Evolutionary conservation across 2,888 invertebrate genomes (phyloP), one percentile per base, ranked within the genome.

Genomic region (Thecocarcelia acutangulata): DNA sequence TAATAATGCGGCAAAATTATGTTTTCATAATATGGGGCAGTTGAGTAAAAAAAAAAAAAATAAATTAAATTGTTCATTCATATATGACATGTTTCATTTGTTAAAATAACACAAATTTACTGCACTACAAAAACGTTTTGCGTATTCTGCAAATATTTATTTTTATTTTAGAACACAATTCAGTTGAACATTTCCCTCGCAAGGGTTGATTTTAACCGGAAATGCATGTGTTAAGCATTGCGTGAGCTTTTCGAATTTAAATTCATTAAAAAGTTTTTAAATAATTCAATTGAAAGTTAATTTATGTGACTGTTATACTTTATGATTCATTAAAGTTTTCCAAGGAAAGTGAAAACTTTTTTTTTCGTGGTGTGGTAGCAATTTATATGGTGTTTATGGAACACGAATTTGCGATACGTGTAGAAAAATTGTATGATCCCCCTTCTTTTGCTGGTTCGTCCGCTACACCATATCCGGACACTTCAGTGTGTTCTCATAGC

Each of bases 1-100:
- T 63, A 61, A 24, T 74, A 81, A 74, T 77, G 73, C 73, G 69
- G 64, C 69, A 82, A 74, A 74, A 82, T 82, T 70, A 73, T 66
- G 52, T 40, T 59, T 74, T 74, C 40, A 73, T 72, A 52, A 24
- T 66, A 28, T 33, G 48, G 11, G 24, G n/a, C 48, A 69, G 40
- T 52, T 48, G n/a, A 42, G 37, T 9, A 40, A 12, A 37, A 52
- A 2, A 3, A 48, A 1, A 56, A 63, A 37, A 63, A 15, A 40
- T 52, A 3, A 11, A 37, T 11, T 13, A 58, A 40, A 80, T 44
- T 69, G 42, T 80, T 56, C 75, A 77, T 74, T 77, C 54, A 59
- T 24, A 42, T 63, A 42, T 74, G 77, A 70, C 77, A 77, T 64
- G 69, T 70, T 77, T 82, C 77, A 74, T 77, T 69, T 74, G 58